Evolutionary conservation across 2,113 vertebrate genomes (phyloP).

Genomic region (Aphyosemion australe): DNA sequence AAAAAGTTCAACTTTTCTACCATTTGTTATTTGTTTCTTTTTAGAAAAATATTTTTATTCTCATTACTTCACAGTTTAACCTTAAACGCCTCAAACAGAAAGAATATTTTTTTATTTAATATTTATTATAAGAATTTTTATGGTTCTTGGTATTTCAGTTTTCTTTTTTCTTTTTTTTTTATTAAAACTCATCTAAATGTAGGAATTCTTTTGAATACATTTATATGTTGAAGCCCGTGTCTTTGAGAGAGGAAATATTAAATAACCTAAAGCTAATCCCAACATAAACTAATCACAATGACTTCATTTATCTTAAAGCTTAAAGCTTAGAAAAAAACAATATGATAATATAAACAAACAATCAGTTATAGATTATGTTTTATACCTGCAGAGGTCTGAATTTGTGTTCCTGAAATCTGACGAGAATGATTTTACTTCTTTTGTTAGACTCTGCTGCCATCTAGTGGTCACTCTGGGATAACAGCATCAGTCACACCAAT

Average conservation of each 20-base stretch:
- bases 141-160: neutral
- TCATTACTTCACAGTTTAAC: no score
- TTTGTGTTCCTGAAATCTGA: neutral
- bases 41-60: no score
- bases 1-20: no score
- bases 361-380: no score
- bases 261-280: no score
- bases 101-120: neutral
- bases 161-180: neutral
- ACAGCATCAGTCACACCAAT: neutral
- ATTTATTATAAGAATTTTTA: neutral
- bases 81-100: neutral
- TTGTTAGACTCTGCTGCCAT: conserved; percentile 47
- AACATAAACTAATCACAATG: no score
- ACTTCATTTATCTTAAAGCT: no score
- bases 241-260: no score
- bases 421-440: rapidly evolving
- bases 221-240: no score
- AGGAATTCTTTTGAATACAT: neutral
- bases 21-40: no score
- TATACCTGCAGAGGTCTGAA: neutral
- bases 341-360: no score
- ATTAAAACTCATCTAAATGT: neutral
- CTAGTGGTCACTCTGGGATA: conserved; percentile 23
- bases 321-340: no score